Conservation (phyloP, 2,888 invertebrate genomes). For the Podabrus alpinus region DNA sequence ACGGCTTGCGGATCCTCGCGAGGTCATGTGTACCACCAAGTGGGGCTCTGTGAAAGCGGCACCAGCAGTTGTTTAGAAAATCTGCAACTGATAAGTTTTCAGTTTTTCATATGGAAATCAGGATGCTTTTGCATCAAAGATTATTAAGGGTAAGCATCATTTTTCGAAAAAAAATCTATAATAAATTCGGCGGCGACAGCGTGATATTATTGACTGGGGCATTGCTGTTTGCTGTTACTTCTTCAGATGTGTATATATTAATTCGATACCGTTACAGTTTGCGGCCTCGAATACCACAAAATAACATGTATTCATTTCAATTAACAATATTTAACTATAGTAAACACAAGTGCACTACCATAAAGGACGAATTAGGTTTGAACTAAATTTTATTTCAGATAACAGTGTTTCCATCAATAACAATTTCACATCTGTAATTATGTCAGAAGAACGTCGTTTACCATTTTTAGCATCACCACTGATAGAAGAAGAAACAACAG, state of each 20-base stretch:
- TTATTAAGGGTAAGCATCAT: slow-evolving; percentile 43
- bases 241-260: slow-evolving; percentile 16
- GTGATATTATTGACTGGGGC: slow-evolving; percentile 19
- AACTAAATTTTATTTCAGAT: slow-evolving; percentile 4
- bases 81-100: slow-evolving; percentile 45
- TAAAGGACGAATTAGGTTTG: slow-evolving; percentile 7
- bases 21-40: slow-evolving; percentile 52
- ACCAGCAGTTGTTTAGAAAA: slow-evolving; percentile 54
- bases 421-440: not conserved
- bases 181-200: slow-evolving; percentile 4
- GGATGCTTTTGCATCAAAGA: slow-evolving; percentile 39
- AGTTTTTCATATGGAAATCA: slow-evolving; percentile 26
- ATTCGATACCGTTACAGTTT: slow-evolving; percentile 35
- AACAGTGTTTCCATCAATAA: not conserved
- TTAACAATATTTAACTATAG: slow-evolving; percentile 5
- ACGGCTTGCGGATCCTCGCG: slow-evolving; percentile 52
- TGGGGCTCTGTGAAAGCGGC: slow-evolving; percentile 50
- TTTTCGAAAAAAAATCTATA: slow-evolving; percentile 7
- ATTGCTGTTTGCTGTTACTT: slow-evolving; percentile 15
- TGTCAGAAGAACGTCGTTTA: not conserved
- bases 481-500: not conserved
- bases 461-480: not conserved
- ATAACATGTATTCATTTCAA: slow-evolving; percentile 18
- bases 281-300: slow-evolving; percentile 31
- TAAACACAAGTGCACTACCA: slow-evolving; percentile 5